phyloP scores from a whole-genome alignment of 2,113 vertebrate genomes.

The Microcebus jonahi region DNA sequence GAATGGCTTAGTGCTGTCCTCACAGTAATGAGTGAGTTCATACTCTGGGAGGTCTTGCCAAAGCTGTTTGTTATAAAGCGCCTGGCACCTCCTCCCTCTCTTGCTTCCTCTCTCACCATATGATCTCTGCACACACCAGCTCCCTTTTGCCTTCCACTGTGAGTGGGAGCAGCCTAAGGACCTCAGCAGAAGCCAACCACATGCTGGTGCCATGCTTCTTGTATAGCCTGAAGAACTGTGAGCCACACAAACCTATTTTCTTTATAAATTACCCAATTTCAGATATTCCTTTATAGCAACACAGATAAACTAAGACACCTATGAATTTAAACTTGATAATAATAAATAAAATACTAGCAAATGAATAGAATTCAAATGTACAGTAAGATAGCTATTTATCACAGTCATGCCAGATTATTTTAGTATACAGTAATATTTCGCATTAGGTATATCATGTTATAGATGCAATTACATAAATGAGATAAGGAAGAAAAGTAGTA shows the following conservation, averaged over 20 bases:
- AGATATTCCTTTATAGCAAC: not conserved
- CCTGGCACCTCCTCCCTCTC: not conserved
- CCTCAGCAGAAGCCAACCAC: not conserved
- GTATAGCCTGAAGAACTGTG: not conserved
- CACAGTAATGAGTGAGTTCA: not conserved
- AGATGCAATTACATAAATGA: not conserved
- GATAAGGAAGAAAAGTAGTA: not conserved
- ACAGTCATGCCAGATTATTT: not conserved
- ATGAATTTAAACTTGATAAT: not conserved
- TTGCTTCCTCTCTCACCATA: not conserved
- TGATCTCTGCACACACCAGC: not conserved
- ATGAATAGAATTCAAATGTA: not conserved
- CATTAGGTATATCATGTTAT: not conserved
- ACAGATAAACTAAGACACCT: not conserved
- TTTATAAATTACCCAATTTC: not conserved
- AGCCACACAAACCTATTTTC: not conserved
- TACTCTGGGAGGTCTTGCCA: not conserved
- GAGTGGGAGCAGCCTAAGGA: not conserved
- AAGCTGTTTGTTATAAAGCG: not conserved
- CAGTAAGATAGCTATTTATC: not conserved
- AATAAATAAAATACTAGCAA: not conserved
- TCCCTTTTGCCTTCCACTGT: not conserved
- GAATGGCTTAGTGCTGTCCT: not conserved
- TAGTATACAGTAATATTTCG: not conserved
- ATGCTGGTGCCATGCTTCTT: not conserved